phyloP scores from a whole-genome alignment of 1,140 invertebrate genomes.

The Cephus cinctus region DNA sequence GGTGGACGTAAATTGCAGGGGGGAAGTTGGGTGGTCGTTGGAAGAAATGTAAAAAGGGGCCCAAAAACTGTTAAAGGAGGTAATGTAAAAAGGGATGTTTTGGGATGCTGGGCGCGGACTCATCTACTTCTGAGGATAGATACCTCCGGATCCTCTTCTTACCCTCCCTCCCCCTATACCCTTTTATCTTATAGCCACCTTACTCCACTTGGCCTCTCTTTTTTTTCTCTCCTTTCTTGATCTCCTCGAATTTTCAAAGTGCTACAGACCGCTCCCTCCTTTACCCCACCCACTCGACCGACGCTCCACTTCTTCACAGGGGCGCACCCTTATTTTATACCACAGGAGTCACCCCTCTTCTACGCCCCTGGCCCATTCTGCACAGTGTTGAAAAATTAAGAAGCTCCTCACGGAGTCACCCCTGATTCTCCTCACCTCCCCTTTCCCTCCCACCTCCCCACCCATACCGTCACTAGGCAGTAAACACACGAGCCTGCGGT shows the following conservation, averaged over 20 bases:
- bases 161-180: neutral
- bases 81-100: no score
- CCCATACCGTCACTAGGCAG: slow-evolving; percentile 35
- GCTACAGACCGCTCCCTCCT: no score
- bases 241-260: slow-evolving; percentile 23
- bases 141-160: slow-evolving; percentile 6
- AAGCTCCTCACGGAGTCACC: slow-evolving; percentile 30
- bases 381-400: slow-evolving; percentile 35
- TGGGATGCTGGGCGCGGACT: slow-evolving; percentile 5
- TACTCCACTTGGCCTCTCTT: neutral
- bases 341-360: neutral
- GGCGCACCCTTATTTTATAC: slow-evolving; percentile 3
- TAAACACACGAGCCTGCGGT: slow-evolving; percentile 38
- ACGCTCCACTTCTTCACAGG: slow-evolving; percentile 7
- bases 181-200: slow-evolving; percentile 2
- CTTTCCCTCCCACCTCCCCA: no score
- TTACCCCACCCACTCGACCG: no score
- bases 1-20: no score
- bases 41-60: no score
- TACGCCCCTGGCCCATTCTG: no score
- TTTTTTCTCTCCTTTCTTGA: slow-evolving; percentile 11
- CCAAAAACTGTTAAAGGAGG: no score
- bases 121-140: slow-evolving; percentile 11
- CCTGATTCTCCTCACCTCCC: no score
- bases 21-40: no score